Conservation (phyloP, 30 jellyfish, hydroid and myxozoan genomes). For the Pelagia noctiluca region DNA sequence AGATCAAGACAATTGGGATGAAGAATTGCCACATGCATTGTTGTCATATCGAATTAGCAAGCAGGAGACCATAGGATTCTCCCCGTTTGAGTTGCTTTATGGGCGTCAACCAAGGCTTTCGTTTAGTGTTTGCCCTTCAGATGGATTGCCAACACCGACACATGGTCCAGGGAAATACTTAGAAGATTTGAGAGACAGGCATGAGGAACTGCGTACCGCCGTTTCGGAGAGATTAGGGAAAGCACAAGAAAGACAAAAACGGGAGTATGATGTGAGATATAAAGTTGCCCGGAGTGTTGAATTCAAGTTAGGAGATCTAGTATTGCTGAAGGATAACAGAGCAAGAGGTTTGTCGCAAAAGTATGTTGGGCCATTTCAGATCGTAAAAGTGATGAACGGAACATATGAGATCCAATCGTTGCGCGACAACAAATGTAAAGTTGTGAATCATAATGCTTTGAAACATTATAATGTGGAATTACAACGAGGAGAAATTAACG, state of each 20-base stretch:
- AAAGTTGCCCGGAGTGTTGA: constrained; percentile 1
- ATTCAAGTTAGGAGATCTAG: constrained; percentile 6
- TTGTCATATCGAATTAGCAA: constrained; percentile 22
- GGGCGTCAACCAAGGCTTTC: constrained; percentile 52
- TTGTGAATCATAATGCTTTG: constrained; percentile 41
- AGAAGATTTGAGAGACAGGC: not conserved
- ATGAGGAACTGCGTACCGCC: not conserved
- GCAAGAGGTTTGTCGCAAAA: constrained; percentile 15
- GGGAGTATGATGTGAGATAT: not conserved
- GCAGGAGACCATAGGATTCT: constrained; percentile 24
- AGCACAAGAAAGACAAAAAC: constrained; percentile 22
- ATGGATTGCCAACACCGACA: not conserved
- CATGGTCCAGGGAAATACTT: not conserved
- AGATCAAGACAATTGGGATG: constrained; percentile 46
- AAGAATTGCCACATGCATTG: constrained; percentile 31
- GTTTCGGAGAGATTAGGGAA: constrained; percentile 9
- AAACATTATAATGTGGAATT: constrained; percentile 21
- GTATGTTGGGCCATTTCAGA: constrained; percentile 17
- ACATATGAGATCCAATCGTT: constrained; percentile 17
- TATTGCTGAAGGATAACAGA: not conserved
- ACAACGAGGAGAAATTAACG: not conserved
- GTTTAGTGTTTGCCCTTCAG: constrained; percentile 7
- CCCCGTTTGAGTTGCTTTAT: constrained; percentile 58
- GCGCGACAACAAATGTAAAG: constrained; percentile 25
- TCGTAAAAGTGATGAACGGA: constrained; percentile 10